Conservation (phyloP, 2,113 vertebrate species). For the Dicrurus megarhynchus region DNA sequence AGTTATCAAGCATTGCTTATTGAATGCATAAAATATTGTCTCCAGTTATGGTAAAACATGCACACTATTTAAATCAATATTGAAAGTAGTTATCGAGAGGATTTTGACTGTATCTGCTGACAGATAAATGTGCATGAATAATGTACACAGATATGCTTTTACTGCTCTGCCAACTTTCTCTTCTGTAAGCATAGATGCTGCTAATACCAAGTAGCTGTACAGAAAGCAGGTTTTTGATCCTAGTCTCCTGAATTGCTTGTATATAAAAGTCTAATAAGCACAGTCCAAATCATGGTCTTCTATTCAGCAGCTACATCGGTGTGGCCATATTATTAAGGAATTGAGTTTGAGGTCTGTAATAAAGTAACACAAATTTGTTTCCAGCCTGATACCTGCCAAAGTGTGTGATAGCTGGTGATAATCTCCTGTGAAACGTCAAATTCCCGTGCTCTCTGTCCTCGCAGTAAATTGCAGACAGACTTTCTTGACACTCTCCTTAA, state of each 20-base stretch:
- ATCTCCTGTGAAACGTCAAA: background rate
- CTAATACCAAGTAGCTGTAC: background rate
- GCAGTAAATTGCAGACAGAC: background rate
- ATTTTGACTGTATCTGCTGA: slow-evolving; percentile 19
- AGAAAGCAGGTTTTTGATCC: background rate
- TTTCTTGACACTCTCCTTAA: background rate
- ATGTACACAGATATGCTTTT: background rate
- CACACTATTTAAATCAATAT: background rate
- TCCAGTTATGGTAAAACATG: slow-evolving; percentile 17
- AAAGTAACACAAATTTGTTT: background rate
- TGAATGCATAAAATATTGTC: background rate
- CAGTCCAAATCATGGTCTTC: background rate
- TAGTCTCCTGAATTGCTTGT: background rate
- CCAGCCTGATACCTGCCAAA: background rate
- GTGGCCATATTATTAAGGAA: background rate
- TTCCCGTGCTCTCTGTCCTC: background rate
- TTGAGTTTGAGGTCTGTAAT: background rate
- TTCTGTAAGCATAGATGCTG: background rate
- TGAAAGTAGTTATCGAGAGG: background rate
- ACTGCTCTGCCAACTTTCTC: background rate
- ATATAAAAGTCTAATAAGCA: background rate
- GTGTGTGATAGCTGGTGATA: background rate
- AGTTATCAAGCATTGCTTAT: background rate
- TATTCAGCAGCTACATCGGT: background rate
- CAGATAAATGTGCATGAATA: slow-evolving; percentile 25